Conservation (phyloP, 2,888 invertebrate genomes). For the Oasisia sp. region DNA sequence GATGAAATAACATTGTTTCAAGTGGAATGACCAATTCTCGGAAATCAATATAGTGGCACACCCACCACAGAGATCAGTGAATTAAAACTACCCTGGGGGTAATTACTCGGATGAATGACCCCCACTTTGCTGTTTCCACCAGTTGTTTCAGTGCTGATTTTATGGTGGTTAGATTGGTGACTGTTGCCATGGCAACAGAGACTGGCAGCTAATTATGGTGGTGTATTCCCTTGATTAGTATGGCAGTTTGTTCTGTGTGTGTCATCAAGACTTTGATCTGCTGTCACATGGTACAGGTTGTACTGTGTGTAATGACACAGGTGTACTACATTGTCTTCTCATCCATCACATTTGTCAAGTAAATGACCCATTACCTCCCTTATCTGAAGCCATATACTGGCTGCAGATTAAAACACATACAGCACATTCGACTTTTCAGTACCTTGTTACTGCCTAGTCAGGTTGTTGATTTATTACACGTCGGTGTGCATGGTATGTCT, state of each 20-base stretch:
- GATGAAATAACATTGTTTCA: not conserved
- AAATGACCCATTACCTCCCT: not conserved
- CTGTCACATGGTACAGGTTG: not conserved
- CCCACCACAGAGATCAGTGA: not conserved
- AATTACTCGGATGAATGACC: constrained; percentile 3
- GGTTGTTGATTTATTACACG: too few relatives aligned
- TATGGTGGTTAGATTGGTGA: not conserved
- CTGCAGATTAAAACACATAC: not conserved
- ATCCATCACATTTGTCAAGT: not conserved
- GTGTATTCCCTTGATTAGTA: not conserved
- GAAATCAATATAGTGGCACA: not conserved
- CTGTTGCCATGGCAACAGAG: not conserved
- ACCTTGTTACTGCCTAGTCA: too few relatives aligned
- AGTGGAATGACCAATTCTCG: not conserved
- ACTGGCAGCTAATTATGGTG: not conserved
- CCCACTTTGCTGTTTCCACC: not conserved
- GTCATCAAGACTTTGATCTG: not conserved
- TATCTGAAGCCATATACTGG: not conserved
- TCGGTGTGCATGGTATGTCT: too few relatives aligned
- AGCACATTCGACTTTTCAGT: not conserved
- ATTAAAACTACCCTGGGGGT: constrained; percentile 12
- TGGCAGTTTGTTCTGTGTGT: not conserved
- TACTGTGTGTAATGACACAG: not conserved
- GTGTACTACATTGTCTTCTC: not conserved
- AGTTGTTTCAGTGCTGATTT: constrained; percentile 11